Conservation (phyloP, 1,140 invertebrate species). For the Rhynchophorus ferrugineus region DNA sequence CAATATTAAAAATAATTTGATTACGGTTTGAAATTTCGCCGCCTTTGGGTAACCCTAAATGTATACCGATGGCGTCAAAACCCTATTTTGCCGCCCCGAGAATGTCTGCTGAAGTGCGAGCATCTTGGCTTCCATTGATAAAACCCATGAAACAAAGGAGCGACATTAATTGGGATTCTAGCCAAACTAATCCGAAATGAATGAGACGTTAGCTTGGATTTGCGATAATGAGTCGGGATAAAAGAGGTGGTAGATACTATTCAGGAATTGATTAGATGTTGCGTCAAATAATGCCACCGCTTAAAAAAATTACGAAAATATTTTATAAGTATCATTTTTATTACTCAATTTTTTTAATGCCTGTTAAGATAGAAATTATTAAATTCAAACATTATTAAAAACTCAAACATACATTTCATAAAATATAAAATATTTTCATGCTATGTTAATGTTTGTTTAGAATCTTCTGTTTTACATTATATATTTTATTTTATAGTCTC, state of each 20-base stretch:
- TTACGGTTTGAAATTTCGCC: conserved; percentile 67
- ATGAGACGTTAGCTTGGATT: neutral
- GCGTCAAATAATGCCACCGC: no score
- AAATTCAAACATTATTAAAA: no score
- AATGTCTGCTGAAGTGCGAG: conserved; percentile 28
- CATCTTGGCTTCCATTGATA: neutral
- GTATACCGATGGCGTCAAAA: conserved; percentile 58
- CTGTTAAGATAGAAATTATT: no score
- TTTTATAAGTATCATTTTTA: no score
- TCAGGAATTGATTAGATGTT: no score
- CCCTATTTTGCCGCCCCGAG: conserved; percentile 53
- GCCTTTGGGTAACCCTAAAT: conserved; percentile 70
- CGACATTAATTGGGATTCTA: neutral
- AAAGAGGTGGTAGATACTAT: conserved; percentile 35
- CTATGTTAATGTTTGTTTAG: no score
- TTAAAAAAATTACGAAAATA: no score
- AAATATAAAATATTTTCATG: no score
- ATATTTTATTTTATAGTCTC: no score
- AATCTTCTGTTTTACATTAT: no score
- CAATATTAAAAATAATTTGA: conserved; percentile 49
- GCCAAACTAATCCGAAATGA: neutral
- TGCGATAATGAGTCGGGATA: neutral
- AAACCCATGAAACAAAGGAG: neutral
- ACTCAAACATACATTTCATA: no score
- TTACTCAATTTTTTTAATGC: no score